phyloP scores from a whole-genome alignment of 2,113 vertebrate species.

The Vidua chalybeata region DNA sequence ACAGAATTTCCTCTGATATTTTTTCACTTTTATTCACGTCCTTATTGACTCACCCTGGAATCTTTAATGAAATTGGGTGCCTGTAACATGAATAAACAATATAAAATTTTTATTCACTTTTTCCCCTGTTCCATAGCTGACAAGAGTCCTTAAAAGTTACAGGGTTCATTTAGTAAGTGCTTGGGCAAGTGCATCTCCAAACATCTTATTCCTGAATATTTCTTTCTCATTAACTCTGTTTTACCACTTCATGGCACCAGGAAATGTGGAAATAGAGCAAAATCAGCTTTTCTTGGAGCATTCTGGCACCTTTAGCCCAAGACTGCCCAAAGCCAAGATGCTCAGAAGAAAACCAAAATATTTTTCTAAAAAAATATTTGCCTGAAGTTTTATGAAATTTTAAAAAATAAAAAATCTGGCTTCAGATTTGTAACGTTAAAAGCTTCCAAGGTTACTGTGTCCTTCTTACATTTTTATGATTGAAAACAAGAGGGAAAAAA shows the following conservation, averaged over 20 bases:
- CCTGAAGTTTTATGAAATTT: neutral
- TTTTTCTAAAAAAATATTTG: neutral
- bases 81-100: neutral
- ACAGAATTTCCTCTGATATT: neutral
- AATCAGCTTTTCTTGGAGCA: neutral
- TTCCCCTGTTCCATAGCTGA: neutral
- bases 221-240: neutral
- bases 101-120: neutral
- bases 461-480: neutral
- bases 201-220: neutral
- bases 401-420: neutral
- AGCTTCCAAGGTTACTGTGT: neutral
- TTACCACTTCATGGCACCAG: neutral
- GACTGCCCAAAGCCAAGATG: neutral
- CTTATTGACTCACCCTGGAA: neutral
- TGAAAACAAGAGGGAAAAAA: neutral
- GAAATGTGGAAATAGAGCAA: neutral
- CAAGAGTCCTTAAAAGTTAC: neutral
- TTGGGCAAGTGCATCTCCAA: neutral
- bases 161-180: neutral
- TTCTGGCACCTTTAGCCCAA: neutral
- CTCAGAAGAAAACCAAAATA: neutral
- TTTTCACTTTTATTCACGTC: neutral
- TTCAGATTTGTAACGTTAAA: neutral
- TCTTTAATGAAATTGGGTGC: neutral